These are phyloP conservation scores for Tipula lateralis DNA, from an alignment of 2,888 invertebrate species.

Conservation along the genomic window DNA sequence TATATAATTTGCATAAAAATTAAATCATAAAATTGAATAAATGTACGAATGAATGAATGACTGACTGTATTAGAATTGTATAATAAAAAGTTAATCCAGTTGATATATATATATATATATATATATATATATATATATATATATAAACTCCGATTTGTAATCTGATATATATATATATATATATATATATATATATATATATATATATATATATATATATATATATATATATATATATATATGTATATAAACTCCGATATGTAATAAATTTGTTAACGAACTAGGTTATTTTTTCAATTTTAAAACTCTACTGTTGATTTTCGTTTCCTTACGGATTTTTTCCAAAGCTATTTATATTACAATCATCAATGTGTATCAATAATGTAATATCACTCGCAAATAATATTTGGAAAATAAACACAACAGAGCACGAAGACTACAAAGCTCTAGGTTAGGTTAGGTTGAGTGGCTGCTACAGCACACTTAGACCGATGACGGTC, in stretches of 20 bases:
- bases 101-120: no score
- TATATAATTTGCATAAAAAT: conserved; percentile 4
- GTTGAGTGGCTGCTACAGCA: no score
- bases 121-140: background rate
- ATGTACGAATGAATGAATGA: conserved; percentile 2
- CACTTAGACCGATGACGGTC: no score
- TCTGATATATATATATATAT: no score
- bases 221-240: background rate
- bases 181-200: no score
- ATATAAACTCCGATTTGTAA: background rate
- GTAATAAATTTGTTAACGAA: background rate
- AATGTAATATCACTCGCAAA: no score
- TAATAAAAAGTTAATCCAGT: background rate
- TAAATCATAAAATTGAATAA: background rate
- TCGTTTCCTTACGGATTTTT: background rate
- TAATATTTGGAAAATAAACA: no score
- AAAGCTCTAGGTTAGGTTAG: no score
- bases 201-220: background rate
- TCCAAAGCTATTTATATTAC: background rate
- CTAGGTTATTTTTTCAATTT: no score
- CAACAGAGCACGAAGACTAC: no score
- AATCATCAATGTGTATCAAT: background rate
- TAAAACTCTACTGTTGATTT: background rate
- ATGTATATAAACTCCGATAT: background rate
- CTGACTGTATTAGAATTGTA: background rate